phyloP scores from a whole-genome alignment of 2,797 vertebrate genomes.

The Typhlichthys subterraneus region DNA sequence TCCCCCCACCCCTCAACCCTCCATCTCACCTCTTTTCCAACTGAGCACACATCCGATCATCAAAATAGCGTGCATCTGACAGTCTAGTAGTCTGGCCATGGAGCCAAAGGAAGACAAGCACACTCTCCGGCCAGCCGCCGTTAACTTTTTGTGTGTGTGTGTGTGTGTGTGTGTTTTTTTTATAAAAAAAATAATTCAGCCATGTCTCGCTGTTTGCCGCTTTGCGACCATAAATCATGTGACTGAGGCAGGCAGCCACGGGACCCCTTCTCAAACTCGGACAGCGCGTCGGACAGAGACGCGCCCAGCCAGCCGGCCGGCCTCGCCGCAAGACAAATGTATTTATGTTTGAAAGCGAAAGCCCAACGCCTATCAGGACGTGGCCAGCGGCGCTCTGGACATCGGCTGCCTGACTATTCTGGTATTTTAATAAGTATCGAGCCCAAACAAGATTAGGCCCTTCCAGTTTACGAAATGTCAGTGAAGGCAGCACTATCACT shows the following conservation, averaged over 20 bases:
- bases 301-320: slow-evolving; percentile 42
- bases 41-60: slow-evolving; percentile 41
- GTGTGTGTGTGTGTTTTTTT: slow-evolving; percentile 29
- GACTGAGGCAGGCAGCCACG: slow-evolving; percentile 63
- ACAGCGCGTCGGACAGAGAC: slow-evolving; percentile 61
- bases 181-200: slow-evolving; percentile 37
- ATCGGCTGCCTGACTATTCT: slow-evolving; percentile 72
- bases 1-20: slow-evolving; percentile 30
- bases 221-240: slow-evolving; percentile 78
- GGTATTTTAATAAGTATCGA: slow-evolving; percentile 85
- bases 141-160: slow-evolving; percentile 43
- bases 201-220: slow-evolving; percentile 38
- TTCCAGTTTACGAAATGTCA: slow-evolving; percentile 84
- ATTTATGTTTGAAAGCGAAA: slow-evolving; percentile 81
- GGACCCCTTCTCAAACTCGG: slow-evolving; percentile 74
- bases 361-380: slow-evolving; percentile 74
- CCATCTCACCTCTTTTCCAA: slow-evolving; percentile 37
- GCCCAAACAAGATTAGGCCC: slow-evolving; percentile 84
- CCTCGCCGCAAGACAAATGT: slow-evolving; percentile 80
- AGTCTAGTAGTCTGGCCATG: slow-evolving; percentile 18
- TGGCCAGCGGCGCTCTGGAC: slow-evolving; percentile 62
- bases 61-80: slow-evolving; percentile 48
- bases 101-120: slow-evolving; percentile 12
- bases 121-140: slow-evolving; percentile 23
- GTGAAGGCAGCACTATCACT: slow-evolving; percentile 82